Evolutionary conservation across 1,140 invertebrate genomes (phyloP).

Genomic region (Cyclargus thomasi): DNA sequence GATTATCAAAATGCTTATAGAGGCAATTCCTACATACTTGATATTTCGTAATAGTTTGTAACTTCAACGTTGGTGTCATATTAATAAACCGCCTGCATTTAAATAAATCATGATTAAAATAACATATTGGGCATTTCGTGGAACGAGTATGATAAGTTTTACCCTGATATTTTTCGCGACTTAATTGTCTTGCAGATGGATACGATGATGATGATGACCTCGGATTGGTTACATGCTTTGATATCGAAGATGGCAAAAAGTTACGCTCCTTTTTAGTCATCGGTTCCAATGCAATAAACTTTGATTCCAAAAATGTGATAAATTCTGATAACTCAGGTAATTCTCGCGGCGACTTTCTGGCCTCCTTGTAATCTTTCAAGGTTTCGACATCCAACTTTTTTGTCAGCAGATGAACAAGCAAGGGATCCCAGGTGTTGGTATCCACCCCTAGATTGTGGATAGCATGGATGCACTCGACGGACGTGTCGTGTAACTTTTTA

Average conservation of each 20-base stretch:
- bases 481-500: constrained; percentile 22
- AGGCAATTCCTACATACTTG: constrained; percentile 18
- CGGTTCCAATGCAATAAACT: constrained; percentile 20
- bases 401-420: constrained; percentile 24
- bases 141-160: constrained; percentile 1
- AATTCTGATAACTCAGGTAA: constrained; percentile 22
- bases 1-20: constrained; percentile 14
- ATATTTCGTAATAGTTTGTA: constrained; percentile 13
- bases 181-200: background rate
- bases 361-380: constrained; percentile 21
- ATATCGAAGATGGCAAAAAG: background rate
- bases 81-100: background rate
- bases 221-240: background rate
- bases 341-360: constrained; percentile 17
- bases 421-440: constrained; percentile 28
- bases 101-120: constrained; percentile 14
- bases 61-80: constrained; percentile 9
- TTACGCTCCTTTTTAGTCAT: background rate
- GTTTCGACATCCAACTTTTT: constrained; percentile 26
- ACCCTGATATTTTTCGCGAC: background rate
- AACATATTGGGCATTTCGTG: constrained; percentile 6
- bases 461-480: constrained; percentile 23
- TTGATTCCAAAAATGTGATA: constrained; percentile 22
- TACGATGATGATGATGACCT: background rate
- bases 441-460: constrained; percentile 28